These are phyloP conservation scores for Spodoptera exigua DNA, from an alignment of 2,888 invertebrate species.

Conservation along the genomic window DNA sequence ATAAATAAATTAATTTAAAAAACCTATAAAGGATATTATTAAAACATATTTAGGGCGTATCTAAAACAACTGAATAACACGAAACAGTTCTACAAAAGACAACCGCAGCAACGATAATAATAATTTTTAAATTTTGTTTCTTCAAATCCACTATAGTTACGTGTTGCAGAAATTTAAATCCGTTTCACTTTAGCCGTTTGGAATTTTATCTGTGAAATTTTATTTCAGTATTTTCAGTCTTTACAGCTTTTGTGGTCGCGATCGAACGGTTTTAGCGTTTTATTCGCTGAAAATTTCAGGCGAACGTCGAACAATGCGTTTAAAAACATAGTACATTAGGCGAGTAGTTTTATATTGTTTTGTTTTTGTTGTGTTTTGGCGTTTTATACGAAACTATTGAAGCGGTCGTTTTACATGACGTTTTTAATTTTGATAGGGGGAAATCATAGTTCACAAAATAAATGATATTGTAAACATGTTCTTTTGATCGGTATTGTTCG, in stretches of 20 bases:
- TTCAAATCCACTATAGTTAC: background rate
- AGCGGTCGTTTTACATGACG: background rate
- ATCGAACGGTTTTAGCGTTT: slow-evolving; percentile 13
- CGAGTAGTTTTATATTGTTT: slow-evolving; percentile 14
- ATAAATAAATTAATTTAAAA: too few species aligned
- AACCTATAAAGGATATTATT: too few species aligned
- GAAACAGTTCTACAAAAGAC: too few species aligned
- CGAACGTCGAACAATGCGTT: slow-evolving; percentile 27
- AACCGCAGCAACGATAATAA: too few species aligned
- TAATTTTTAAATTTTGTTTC: too few species aligned
- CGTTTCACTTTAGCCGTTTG: background rate
- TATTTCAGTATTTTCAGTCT: slow-evolving; percentile 14
- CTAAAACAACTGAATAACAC: too few species aligned
- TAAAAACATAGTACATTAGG: background rate
- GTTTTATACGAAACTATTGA: background rate
- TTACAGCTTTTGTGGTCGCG: slow-evolving; percentile 30
- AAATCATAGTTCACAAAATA: too few species aligned
- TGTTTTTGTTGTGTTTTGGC: slow-evolving; percentile 12
- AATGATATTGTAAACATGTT: too few species aligned
- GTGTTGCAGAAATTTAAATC: slow-evolving; percentile 3
- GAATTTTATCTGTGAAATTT: slow-evolving; percentile 30
- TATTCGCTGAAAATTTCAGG: slow-evolving; percentile 9
- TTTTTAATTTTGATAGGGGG: too few species aligned
- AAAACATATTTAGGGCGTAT: too few species aligned
- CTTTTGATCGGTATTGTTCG: too few species aligned